A percentile compares a stretch with the other conserved stretches of the same genome.
phyloP scores from a whole-genome alignment of 2,888 invertebrate species.

The Arctia plantaginis region DNA sequence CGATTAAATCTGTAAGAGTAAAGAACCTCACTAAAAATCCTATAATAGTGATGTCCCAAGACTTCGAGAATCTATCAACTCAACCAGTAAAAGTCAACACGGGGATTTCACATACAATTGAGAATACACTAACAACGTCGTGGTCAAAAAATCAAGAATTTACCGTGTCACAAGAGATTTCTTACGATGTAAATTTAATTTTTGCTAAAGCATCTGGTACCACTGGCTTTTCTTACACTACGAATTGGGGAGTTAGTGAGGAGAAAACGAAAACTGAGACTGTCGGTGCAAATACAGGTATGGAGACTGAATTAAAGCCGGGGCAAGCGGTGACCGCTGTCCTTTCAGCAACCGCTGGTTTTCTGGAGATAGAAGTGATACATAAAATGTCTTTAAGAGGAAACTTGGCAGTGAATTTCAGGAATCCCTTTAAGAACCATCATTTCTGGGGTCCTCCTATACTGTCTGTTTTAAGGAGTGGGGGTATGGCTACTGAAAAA shows the following conservation, averaged over 20 bases:
- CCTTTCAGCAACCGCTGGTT: conserved; percentile 66
- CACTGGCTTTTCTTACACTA: conserved; percentile 67
- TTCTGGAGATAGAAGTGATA: conserved; percentile 67
- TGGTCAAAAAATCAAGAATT: conserved; percentile 68
- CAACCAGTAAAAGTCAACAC: conserved; percentile 73
- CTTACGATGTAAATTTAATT: conserved; percentile 69
- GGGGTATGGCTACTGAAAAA: conserved; percentile 60
- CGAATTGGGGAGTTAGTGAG: conserved; percentile 68
- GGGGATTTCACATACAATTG: conserved; percentile 70
- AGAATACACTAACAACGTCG: conserved; percentile 69
- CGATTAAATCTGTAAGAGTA: conserved; percentile 62
- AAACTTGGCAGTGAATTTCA: conserved; percentile 72
- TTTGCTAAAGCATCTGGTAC: conserved; percentile 65
- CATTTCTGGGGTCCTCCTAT: conserved; percentile 73
- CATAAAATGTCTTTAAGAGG: conserved; percentile 67
- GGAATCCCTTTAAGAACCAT: conserved; percentile 60
- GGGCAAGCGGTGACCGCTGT: conserved; percentile 70
- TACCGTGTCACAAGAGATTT: conserved; percentile 66
- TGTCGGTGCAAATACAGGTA: conserved; percentile 65
- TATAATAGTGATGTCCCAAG: conserved; percentile 60
- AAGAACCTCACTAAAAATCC: conserved; percentile 56
- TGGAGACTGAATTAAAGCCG: conserved; percentile 72
- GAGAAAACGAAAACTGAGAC: conserved; percentile 69
- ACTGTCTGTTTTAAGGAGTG: conserved; percentile 62
- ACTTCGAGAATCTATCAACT: conserved; percentile 70